Evolutionary conservation across 2,888 invertebrate genomes (phyloP), one percentile per base, ranked within the genome.

Genomic region (Melanotus villosus): DNA sequence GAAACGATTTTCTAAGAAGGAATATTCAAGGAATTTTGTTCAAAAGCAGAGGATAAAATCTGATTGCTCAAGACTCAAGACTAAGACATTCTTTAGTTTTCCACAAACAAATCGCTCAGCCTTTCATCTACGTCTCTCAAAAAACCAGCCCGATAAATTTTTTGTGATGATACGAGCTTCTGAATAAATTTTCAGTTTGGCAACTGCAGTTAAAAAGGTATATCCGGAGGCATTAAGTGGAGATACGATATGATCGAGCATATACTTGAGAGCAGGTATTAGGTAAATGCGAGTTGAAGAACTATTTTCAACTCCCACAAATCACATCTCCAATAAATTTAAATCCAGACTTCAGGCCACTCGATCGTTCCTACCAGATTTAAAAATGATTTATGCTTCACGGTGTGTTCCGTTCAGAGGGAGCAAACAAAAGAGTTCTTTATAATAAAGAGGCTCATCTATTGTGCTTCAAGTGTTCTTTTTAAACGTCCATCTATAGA

Each of bases 331-430:
- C 43, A 34, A 45, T 45, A 45, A 45, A 57, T 41, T 45, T 26
- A 45, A 60, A 45, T 45, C 26, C 38, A 23, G 43, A 34, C 21
- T 57, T 57, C 57, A 58, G 38, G 45, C 58, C 45, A 57, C 56
- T 65, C 65, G 65, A 34, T 65, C 19, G 52, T 34, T 43, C 50
- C 19, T 58, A 41, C 56, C 54, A 47, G 64, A 54, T 64, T 54
- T 63, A 54, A 63, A 68, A 68, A 71, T 73, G 73, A 73, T 73
- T 73, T 71, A 71, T 71, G 59, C 63, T 68, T 63, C 38, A 59
- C 38, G 52, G 38, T 54, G 54, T 36, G 54, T 57, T 43, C 70
- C 58, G 57, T 62, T 65, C 59, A 34, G 57, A 64, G 70, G 58
- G 52, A 23, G 59, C 68, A 71, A 62, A 70, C 65, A 68, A 70